Conservation (phyloP, 2,797 vertebrate genomes). For the Sciurus carolinensis region DNA sequence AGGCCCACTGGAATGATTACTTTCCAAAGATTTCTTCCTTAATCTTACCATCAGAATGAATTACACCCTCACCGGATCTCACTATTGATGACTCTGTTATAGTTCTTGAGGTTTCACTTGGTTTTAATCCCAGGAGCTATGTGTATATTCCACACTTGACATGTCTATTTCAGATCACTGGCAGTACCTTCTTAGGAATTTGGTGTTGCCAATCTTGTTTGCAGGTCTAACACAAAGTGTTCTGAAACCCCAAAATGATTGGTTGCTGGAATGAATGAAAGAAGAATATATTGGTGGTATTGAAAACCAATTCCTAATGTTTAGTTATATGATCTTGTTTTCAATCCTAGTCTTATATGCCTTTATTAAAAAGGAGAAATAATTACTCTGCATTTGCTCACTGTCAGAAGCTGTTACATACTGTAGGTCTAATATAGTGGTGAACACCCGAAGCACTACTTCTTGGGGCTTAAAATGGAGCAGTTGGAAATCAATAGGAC, state of each 20-base stretch:
- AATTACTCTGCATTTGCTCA: not conserved
- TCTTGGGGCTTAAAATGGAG: not conserved
- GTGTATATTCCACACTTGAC: not conserved
- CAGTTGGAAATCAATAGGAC: not conserved
- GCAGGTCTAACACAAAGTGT: not conserved
- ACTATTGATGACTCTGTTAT: not conserved
- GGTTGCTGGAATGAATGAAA: not conserved
- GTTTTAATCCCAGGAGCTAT: not conserved
- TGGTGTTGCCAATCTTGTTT: not conserved
- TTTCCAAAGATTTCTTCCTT: not conserved
- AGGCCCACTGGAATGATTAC: not conserved
- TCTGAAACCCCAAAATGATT: not conserved
- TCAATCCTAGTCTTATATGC: not conserved
- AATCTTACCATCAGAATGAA: not conserved
- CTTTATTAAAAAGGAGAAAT: not conserved
- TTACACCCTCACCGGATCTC: not conserved
- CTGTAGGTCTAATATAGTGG: not conserved
- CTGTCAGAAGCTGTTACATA: not conserved
- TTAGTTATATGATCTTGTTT: not conserved
- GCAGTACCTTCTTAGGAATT: not conserved
- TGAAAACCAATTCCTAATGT: not conserved
- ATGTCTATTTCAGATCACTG: not conserved
- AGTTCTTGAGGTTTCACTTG: conserved; percentile 4
- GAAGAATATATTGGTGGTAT: not conserved
- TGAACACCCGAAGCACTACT: not conserved